These are phyloP conservation scores for Spizaetus ornatus DNA, from an alignment of 2,113 vertebrate genomes.

Conservation along the genomic window DNA sequence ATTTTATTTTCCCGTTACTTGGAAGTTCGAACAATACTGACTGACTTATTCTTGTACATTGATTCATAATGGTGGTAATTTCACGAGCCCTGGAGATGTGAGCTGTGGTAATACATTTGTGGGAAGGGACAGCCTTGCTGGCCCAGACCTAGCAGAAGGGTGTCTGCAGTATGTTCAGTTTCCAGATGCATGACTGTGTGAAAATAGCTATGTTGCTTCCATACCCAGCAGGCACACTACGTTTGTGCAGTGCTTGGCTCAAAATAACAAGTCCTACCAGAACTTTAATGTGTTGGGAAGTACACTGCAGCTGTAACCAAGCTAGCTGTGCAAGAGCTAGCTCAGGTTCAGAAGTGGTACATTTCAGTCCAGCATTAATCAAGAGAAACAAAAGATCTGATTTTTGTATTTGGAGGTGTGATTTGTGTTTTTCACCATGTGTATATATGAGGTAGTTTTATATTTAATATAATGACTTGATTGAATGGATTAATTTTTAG, in stretches of 20 bases:
- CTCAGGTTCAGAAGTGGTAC: background rate
- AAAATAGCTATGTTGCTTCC: background rate
- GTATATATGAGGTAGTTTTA: background rate
- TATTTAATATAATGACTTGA: background rate
- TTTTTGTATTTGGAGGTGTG: background rate
- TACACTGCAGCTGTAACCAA: background rate
- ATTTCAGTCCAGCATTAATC: background rate
- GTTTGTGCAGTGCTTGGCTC: background rate
- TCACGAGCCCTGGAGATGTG: background rate
- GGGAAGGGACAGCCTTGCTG: background rate
- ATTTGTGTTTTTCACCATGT: accelerated
- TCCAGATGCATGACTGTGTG: background rate
- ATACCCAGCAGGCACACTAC: background rate
- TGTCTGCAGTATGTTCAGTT: background rate
- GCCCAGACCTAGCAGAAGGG: background rate
- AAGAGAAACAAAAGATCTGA: background rate
- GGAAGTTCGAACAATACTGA: background rate
- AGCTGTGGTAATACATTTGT: background rate
- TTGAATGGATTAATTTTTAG: background rate
- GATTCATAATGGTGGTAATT: background rate
- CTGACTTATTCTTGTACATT: background rate
- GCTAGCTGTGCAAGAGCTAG: background rate
- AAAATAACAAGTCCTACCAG: background rate
- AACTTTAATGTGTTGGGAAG: background rate
- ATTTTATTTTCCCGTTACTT: background rate